Evolutionary conservation across 2,888 invertebrate genomes (phyloP), one percentile per base, ranked within the genome.

Genomic region (Ariolimax columbianus): DNA sequence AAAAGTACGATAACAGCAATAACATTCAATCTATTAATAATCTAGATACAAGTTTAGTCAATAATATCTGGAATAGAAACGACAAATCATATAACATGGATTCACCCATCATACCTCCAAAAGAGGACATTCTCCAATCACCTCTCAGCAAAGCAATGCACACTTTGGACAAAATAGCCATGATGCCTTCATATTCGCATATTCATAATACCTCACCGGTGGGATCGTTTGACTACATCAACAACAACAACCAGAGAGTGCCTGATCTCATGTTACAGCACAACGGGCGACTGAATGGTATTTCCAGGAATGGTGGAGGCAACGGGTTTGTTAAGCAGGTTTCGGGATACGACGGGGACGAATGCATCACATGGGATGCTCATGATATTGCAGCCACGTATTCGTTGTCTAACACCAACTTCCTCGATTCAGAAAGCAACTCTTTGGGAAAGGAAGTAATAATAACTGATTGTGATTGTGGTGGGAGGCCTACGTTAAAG

Each of bases 401-500:
- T n/a, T 47, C 83, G 6, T 6, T 82, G 14, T 82, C 82, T 30
- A 75, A 70, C 30, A 17, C 59, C 6, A 75, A 75, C n/a, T 75
- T 75, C 19, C 30, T 75, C 0, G 82, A 82, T n/a, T 82, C 63
- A 0, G 63, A 81, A 7, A 55, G n/a, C 55, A 51, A 47, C 26
- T 70, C 68, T 36, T 26, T 47, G 9, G 17, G 59, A 19, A 72
- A 81, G 38, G 72, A 38, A 23, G 51, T 38, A 33, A 9, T 7
- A 4, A 47, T 51, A 14, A 47, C 55, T 55, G 47, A 70, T 38
- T 84, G 84, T 19, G 63, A 79, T 0, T 84, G 84, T 36, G 63
- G 43, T 7, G 84, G 84, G n/a, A 55, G 73, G n/a, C 84, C 84
- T 17, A 84, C 84, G 19, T 55, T 84, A 3, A 84, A 79, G 43